phyloP scores from a whole-genome alignment of 1,140 invertebrate genomes.

The Oryzaephilus surinamensis region DNA sequence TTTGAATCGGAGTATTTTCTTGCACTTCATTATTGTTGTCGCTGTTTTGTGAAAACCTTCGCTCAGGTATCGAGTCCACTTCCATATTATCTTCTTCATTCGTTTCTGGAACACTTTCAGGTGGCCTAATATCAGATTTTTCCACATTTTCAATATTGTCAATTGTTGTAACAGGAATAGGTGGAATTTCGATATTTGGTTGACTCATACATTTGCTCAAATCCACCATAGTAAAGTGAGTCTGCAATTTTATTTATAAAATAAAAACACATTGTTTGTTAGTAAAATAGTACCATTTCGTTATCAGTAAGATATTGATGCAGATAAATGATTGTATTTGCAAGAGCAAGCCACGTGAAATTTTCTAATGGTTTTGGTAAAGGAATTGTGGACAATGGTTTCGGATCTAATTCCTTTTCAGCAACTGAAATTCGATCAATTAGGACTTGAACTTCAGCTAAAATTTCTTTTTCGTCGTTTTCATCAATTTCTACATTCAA shows the following conservation, averaged over 20 bases:
- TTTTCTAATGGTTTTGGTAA: slow-evolving; percentile 48
- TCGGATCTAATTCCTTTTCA: slow-evolving; percentile 41
- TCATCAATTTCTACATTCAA: slow-evolving; percentile 46
- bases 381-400: slow-evolving; percentile 45
- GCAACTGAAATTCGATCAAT: slow-evolving; percentile 46
- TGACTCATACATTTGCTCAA: slow-evolving; percentile 33
- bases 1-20: slow-evolving; percentile 27
- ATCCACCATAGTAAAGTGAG: slow-evolving; percentile 31
- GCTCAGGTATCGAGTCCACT: slow-evolving; percentile 14
- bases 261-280: slow-evolving; percentile 1
- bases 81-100: slow-evolving; percentile 31
- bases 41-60: slow-evolving; percentile 29
- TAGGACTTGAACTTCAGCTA: slow-evolving; percentile 54
- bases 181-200: slow-evolving; percentile 8
- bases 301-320: slow-evolving; percentile 54
- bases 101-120: slow-evolving; percentile 34
- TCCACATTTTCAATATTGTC: neutral
- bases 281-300: slow-evolving; percentile 27
- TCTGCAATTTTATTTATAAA: slow-evolving; percentile 21
- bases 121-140: no score
- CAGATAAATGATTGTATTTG: slow-evolving; percentile 54
- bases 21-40: slow-evolving; percentile 21
- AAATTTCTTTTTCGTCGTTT: slow-evolving; percentile 43
- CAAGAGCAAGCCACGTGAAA: slow-evolving; percentile 56
- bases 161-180: neutral